Evolutionary conservation across 1,140 invertebrate species (phyloP).

Genomic region (Tetragonula clypearis): DNA sequence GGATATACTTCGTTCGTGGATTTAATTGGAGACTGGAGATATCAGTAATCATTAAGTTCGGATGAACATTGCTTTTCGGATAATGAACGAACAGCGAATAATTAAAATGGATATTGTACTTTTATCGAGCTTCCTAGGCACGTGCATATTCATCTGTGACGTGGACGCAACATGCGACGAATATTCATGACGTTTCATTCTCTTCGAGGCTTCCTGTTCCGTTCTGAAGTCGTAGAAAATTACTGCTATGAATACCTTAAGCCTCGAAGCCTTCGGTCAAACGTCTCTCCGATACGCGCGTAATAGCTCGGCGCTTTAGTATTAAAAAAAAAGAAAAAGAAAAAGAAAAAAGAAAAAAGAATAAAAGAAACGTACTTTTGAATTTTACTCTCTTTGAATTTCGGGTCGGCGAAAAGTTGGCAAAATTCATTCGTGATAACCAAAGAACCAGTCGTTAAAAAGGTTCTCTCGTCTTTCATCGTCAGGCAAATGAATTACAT

Average conservation of each 20-base stretch:
- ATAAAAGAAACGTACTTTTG: too few species aligned
- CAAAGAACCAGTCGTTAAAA: background rate
- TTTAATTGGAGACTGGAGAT: background rate
- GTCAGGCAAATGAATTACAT: constrained; percentile 9
- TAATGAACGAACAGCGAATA: background rate
- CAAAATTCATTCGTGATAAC: background rate
- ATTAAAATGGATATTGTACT: background rate
- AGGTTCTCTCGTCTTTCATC: constrained; percentile 18
- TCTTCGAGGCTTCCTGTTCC: background rate
- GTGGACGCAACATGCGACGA: background rate
- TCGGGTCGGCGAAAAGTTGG: background rate
- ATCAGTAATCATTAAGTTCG: background rate
- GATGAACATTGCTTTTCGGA: background rate
- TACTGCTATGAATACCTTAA: constrained; percentile 16
- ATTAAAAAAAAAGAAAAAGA: background rate
- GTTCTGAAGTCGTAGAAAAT: background rate
- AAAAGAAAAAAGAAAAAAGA: too few species aligned
- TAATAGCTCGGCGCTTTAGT: background rate
- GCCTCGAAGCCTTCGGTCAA: constrained; percentile 1
- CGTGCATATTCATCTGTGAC: background rate
- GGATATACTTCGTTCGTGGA: background rate
- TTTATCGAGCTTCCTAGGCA: background rate
- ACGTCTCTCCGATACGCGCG: constrained; percentile 15
- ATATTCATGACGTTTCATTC: constrained; percentile 13
- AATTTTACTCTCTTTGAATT: background rate